These are phyloP conservation scores for Siderastrea siderea DNA, from an alignment of 92 coral and sea anemone genomes.

Conservation along the genomic window DNA sequence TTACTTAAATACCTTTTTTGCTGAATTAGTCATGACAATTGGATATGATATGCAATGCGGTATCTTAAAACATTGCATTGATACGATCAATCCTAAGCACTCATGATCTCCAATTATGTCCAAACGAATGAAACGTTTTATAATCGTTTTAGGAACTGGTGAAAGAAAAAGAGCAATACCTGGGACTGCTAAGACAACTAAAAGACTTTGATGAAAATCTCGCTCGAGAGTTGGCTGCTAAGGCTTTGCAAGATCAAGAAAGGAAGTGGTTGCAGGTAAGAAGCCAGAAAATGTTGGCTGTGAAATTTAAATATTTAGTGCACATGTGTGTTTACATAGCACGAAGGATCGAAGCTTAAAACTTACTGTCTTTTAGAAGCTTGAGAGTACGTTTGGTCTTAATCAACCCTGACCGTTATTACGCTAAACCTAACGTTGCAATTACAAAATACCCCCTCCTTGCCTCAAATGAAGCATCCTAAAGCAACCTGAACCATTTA, in stretches of 20 bases:
- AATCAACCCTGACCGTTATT: no score
- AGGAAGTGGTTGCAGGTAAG: constrained; percentile 29
- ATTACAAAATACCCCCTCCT: no score
- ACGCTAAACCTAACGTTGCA: no score
- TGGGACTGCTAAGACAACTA: constrained; percentile 16
- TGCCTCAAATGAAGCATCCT: no score
- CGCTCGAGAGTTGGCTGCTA: constrained; percentile 16
- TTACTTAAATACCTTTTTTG: no score
- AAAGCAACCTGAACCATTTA: no score
- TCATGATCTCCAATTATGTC: background rate
- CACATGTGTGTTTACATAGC: background rate
- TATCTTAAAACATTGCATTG: background rate
- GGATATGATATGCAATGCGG: no score
- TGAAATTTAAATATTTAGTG: background rate
- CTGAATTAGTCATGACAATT: no score
- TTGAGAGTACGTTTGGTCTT: no score
- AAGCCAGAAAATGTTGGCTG: background rate
- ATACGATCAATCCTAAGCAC: background rate
- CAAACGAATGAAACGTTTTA: background rate
- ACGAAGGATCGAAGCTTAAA: background rate
- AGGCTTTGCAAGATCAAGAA: constrained; percentile 28
- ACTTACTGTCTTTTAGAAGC: background rate
- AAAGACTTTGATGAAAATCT: constrained; percentile 26
- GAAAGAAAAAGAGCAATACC: constrained; percentile 20
- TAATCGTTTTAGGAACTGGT: background rate